Conservation (phyloP, 2,797 vertebrate genomes). For the Silurus lanzhouensis region DNA sequence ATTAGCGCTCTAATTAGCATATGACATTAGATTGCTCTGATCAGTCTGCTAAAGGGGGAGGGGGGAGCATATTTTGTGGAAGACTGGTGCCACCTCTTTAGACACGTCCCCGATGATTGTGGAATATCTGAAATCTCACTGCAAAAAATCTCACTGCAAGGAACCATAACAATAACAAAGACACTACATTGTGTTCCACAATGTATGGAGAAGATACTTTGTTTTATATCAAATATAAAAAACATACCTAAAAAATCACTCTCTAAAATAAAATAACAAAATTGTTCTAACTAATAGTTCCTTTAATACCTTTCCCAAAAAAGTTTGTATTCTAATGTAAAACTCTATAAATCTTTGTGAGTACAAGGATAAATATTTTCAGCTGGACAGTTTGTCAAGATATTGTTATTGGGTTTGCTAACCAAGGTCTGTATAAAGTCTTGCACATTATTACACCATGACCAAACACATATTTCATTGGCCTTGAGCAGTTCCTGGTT, state of each 20-base stretch:
- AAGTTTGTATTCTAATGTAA: neutral
- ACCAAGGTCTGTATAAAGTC: constrained; percentile 24
- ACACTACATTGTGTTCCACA: neutral
- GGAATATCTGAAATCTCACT: neutral
- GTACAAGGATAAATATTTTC: neutral
- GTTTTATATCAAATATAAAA: neutral
- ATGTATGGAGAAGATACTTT: neutral
- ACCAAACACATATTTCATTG: constrained; percentile 35
- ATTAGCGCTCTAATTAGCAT: too few species aligned
- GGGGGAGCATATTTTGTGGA: too few species aligned
- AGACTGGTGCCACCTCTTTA: too few species aligned
- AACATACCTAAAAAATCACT: neutral
- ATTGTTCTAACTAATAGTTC: neutral
- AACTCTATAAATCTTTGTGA: neutral
- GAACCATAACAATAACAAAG: neutral
- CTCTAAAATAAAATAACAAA: neutral
- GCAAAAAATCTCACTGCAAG: neutral
- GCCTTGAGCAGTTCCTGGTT: constrained; percentile 45
- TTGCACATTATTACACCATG: constrained; percentile 56
- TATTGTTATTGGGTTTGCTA: constrained; percentile 31
- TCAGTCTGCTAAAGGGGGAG: too few species aligned
- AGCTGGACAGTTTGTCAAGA: neutral
- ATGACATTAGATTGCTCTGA: too few species aligned
- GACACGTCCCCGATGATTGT: neutral
- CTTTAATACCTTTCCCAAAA: neutral